Conservation (phyloP, 2,888 invertebrate genomes). For the Zonitis immaculata region DNA sequence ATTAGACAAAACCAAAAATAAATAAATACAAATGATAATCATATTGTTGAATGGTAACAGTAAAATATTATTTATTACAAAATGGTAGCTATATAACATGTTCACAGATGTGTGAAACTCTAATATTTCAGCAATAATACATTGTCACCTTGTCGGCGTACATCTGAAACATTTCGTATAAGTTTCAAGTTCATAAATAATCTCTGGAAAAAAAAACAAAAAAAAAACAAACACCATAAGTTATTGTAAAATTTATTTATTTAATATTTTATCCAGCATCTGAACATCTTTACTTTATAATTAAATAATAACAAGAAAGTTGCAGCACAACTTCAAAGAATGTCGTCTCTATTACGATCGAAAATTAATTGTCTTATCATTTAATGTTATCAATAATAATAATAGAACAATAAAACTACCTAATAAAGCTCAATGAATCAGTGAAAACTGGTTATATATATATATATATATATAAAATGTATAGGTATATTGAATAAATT, state of each 20-base stretch:
- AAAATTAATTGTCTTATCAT: neutral
- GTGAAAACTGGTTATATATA: too few relatives aligned
- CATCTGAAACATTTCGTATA: slow-evolving; percentile 23
- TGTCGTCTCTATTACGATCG: neutral
- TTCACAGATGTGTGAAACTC: slow-evolving; percentile 32
- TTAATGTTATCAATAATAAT: neutral
- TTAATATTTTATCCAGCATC: too few relatives aligned
- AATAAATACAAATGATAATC: too few relatives aligned
- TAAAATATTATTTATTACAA: slow-evolving; percentile 21
- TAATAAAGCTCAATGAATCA: slow-evolving; percentile 42
- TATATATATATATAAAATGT: too few relatives aligned
- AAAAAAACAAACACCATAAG: too few relatives aligned
- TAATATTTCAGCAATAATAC: slow-evolving; percentile 29
- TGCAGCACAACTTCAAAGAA: neutral
- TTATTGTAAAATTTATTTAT: too few relatives aligned
- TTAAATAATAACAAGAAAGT: too few relatives aligned
- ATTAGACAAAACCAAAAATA: too few relatives aligned
- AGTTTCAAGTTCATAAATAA: slow-evolving; percentile 22
- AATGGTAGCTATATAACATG: slow-evolving; percentile 19
- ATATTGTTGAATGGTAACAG: slow-evolving; percentile 10
- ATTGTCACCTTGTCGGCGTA: slow-evolving; percentile 29
- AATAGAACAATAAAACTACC: slow-evolving; percentile 26
- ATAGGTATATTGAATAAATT: too few relatives aligned
- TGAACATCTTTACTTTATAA: too few relatives aligned
- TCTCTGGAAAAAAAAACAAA: neutral